Conservation (phyloP, 92 coral and sea anemone species). For the Paragorgia papillata region DNA sequence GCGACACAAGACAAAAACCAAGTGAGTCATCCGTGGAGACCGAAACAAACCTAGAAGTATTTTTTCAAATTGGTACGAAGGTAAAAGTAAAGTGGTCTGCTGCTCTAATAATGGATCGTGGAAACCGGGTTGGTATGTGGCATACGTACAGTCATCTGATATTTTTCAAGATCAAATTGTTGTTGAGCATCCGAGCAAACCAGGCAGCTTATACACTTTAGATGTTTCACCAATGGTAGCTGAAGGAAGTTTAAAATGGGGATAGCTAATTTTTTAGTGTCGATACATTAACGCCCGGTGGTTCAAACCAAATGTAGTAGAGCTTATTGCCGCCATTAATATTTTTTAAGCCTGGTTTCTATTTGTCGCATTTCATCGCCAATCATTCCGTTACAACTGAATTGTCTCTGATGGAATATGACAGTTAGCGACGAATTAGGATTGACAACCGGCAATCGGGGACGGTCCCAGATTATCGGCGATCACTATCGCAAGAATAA, state of each 20-base stretch:
- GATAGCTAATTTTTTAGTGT: not conserved
- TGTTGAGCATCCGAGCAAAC: slow-evolving; percentile 33
- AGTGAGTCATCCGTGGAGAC: not conserved
- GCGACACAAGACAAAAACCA: not conserved
- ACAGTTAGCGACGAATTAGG: too few relatives aligned
- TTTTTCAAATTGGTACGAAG: slow-evolving; percentile 12
- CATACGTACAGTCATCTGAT: slow-evolving; percentile 41
- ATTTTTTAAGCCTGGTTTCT: too few relatives aligned
- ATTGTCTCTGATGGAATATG: too few relatives aligned
- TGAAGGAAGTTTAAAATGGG: slow-evolving; percentile 22
- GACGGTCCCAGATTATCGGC: too few relatives aligned
- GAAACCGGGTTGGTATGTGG: slow-evolving; percentile 58
- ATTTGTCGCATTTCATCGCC: too few relatives aligned
- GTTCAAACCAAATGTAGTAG: too few relatives aligned
- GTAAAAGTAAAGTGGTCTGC: slow-evolving; percentile 51
- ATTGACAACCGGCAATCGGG: too few relatives aligned
- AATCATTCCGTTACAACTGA: too few relatives aligned
- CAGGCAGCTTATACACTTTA: slow-evolving; percentile 25
- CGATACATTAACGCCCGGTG: too few relatives aligned
- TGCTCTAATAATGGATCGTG: slow-evolving; percentile 33
- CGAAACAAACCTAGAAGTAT: not conserved
- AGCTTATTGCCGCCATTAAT: too few relatives aligned
- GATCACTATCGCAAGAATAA: too few relatives aligned
- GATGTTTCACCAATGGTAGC: slow-evolving; percentile 27
- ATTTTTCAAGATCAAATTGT: slow-evolving; percentile 31